These are phyloP conservation scores for Cistogaster globosa DNA, from an alignment of 2,888 invertebrate species.

Conservation along the genomic window DNA sequence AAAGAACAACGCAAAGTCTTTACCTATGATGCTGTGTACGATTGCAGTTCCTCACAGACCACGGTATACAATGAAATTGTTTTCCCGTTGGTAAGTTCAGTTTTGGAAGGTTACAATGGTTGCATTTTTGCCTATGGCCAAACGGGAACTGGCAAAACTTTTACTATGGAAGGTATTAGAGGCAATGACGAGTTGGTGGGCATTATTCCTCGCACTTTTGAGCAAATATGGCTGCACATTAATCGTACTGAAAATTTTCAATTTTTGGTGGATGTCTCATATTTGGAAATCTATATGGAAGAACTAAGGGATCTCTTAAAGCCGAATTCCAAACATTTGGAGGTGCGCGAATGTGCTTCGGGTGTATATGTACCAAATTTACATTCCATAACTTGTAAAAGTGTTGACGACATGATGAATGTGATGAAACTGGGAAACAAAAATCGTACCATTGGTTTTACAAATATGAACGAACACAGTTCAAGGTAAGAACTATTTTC, in stretches of 20 bases:
- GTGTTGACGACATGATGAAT: slow-evolving; percentile 95
- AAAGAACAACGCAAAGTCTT: slow-evolving; percentile 94
- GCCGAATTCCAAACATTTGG: slow-evolving; percentile 84
- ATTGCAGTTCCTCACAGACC: slow-evolving; percentile 92
- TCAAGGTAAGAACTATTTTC: slow-evolving; percentile 83
- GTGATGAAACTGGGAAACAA: slow-evolving; percentile 97
- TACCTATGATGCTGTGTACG: slow-evolving; percentile 99
- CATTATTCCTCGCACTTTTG: slow-evolving; percentile 97
- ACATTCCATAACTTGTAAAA: slow-evolving; percentile 97
- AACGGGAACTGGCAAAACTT: slow-evolving; percentile 96
- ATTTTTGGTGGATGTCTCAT: slow-evolving; percentile 97
- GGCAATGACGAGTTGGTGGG: slow-evolving; percentile 88
- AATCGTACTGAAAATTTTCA: slow-evolving; percentile 94
- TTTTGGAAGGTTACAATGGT: slow-evolving; percentile 98
- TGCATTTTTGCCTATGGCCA: slow-evolving; percentile 99
- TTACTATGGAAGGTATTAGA: slow-evolving; percentile 88
- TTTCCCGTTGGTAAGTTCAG: slow-evolving; percentile 96
- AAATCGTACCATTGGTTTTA: slow-evolving; percentile 96
- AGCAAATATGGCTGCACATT: slow-evolving; percentile 98
- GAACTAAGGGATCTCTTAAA: slow-evolving; percentile 91
- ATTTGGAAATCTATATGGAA: slow-evolving; percentile 98
- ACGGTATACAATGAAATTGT: slow-evolving; percentile 98
- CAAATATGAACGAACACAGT: slow-evolving; percentile 99
- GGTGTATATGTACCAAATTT: slow-evolving; percentile 98
- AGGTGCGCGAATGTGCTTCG: slow-evolving; percentile 87